These are phyloP conservation scores for Euspilapteryx auroguttella DNA, from an alignment of 2,888 invertebrate genomes.

Conservation along the genomic window DNA sequence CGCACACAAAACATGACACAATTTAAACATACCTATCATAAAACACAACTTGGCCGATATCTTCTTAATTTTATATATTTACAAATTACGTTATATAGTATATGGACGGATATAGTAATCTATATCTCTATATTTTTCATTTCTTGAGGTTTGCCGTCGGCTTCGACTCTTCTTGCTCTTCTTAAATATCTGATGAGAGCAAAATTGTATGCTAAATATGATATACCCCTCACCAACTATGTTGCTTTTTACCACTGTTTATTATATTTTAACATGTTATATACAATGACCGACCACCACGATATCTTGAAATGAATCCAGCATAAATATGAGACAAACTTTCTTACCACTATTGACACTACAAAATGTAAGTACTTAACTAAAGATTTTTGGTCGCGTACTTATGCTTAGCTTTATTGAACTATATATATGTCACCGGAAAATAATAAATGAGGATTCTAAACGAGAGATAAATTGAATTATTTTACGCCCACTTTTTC, in stretches of 20 bases:
- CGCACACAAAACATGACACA: slow-evolving; percentile 19
- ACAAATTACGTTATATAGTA: slow-evolving; percentile 24
- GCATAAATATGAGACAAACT: too few relatives aligned
- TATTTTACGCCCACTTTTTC: too few relatives aligned
- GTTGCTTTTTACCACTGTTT: too few relatives aligned
- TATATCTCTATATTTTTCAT: slow-evolving; percentile 21
- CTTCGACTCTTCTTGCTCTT: slow-evolving; percentile 29
- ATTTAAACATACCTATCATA: slow-evolving; percentile 50
- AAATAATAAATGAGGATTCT: too few relatives aligned
- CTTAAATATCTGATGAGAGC: slow-evolving; percentile 37
- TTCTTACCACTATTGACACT: background rate
- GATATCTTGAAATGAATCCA: too few relatives aligned
- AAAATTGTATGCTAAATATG: slow-evolving; percentile 14
- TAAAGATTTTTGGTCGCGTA: too few relatives aligned
- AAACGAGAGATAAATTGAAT: too few relatives aligned
- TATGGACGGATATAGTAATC: slow-evolving; percentile 14
- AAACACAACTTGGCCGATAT: background rate
- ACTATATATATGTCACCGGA: too few relatives aligned
- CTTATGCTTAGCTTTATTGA: too few relatives aligned
- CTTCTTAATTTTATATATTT: background rate
- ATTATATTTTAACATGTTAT: too few relatives aligned
- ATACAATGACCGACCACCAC: too few relatives aligned
- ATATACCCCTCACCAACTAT: slow-evolving; percentile 19
- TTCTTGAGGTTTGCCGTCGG: slow-evolving; percentile 35
- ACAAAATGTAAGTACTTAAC: background rate